These are phyloP conservation scores for Zaprionus kolodkinae DNA, from an alignment of 1,140 invertebrate genomes.

Conservation along the genomic window DNA sequence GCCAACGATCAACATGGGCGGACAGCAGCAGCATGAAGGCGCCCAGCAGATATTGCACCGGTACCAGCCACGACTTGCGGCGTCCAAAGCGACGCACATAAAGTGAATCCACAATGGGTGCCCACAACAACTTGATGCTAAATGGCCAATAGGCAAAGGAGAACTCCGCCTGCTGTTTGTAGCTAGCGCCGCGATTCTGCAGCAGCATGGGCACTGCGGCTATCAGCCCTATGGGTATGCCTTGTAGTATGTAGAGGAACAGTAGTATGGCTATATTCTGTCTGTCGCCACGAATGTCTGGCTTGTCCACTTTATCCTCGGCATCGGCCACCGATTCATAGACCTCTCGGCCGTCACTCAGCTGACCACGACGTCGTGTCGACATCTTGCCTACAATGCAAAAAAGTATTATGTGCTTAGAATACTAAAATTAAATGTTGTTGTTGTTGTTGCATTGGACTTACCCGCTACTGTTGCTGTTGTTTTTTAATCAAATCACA, in stretches of 20 bases:
- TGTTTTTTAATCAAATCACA: slow-evolving; percentile 20
- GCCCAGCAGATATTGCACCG: slow-evolving; percentile 94
- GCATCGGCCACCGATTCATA: slow-evolving; percentile 8
- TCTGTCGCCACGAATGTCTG: slow-evolving; percentile 89
- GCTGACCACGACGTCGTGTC: slow-evolving; percentile 43
- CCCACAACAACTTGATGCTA: slow-evolving; percentile 98
- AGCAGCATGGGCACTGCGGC: slow-evolving; percentile 97
- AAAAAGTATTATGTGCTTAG: background rate
- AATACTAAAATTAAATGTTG: slow-evolving; percentile 14
- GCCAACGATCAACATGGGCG: slow-evolving; percentile 89
- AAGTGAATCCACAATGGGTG: slow-evolving; percentile 97
- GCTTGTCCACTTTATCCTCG: slow-evolving; percentile 47
- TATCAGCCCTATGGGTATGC: slow-evolving; percentile 96
- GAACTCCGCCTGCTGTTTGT: slow-evolving; percentile 98
- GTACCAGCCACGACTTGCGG: slow-evolving; percentile 98
- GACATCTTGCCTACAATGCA: slow-evolving; percentile 33
- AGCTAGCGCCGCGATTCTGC: slow-evolving; percentile 95
- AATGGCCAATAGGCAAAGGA: slow-evolving; percentile 99
- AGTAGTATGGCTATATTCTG: slow-evolving; percentile 93
- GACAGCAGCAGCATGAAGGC: slow-evolving; percentile 94
- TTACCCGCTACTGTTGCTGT: slow-evolving; percentile 21
- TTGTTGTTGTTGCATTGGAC: background rate
- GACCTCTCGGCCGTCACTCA: slow-evolving; percentile 1
- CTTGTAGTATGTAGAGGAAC: slow-evolving; percentile 97
- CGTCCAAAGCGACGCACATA: slow-evolving; percentile 94